Evolutionary conservation across 2,888 invertebrate genomes (phyloP), one percentile per base, ranked within the genome.

Genomic region (Eulithis testata): DNA sequence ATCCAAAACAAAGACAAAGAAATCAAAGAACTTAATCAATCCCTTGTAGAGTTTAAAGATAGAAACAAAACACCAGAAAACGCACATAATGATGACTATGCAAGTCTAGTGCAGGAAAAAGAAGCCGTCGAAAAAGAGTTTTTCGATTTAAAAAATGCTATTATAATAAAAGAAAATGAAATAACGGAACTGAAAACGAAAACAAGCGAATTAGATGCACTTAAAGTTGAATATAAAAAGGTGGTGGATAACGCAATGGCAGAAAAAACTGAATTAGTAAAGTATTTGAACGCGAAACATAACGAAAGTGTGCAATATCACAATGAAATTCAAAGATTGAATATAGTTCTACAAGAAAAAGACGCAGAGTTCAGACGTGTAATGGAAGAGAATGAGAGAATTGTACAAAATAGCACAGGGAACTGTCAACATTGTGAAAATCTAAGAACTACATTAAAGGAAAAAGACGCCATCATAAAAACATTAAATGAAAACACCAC

Each of bases 271-370:
- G 95, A 97, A 77, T 88, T 97, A n/a, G 94, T 96, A 12, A 95
- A 94, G 71, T 89, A 96, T 11, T 90, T 98, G 0, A 96, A 96
- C 77, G 92, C 95, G 63, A 98, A 98, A 86, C 98, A 98, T 78
- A 95, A 96, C 66, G 98, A 98, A 89, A 97, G 96, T 80, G 87
- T 97, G 37, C 95, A 96, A 69, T 98, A 98, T 83, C 97, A 98
- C 78, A 94, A 93, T 40, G 98, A 98, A 91, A 96, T 98, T 65
- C 97, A 98, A 82, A 94, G 97, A 37, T 85, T 98, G 51, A 95
- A 95, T 64, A 94, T 94, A 65, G 88, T 94, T 0, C 73, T 95
- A 9, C 79, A 93, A 31, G 94, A 95, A 70, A 94, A 94, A 75
- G 85, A 77, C 4, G 86, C 86, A 65, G 90, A 92, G 70, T 87